These are phyloP conservation scores for Dorcus hopei DNA, from an alignment of 2,888 invertebrate species.

Conservation along the genomic window DNA sequence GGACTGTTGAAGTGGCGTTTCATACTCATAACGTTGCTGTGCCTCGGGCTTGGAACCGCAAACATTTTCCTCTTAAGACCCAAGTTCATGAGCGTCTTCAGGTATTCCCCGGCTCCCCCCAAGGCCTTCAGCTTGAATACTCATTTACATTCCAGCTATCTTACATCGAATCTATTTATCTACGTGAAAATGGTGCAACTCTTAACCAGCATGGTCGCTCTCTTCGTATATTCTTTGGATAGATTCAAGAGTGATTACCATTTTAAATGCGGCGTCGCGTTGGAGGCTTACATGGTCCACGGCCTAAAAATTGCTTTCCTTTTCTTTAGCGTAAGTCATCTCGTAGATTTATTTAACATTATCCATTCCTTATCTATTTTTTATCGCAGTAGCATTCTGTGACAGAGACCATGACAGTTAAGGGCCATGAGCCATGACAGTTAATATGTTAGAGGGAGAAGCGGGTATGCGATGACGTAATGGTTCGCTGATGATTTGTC, in stretches of 20 bases:
- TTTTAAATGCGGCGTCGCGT: constrained; percentile 10
- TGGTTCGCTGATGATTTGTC: too few relatives aligned
- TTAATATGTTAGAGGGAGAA: too few relatives aligned
- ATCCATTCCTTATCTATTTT: too few relatives aligned
- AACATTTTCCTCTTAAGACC: neutral
- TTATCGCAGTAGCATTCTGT: too few relatives aligned
- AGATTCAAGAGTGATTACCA: constrained; percentile 13
- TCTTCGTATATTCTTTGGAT: constrained; percentile 13
- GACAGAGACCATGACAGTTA: too few relatives aligned
- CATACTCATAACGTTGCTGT: neutral
- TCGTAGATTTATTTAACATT: too few relatives aligned
- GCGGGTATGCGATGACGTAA: too few relatives aligned
- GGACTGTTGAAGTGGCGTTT: constrained; percentile 6
- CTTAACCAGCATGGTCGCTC: constrained; percentile 7
- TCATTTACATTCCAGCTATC: too few relatives aligned
- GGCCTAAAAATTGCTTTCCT: constrained; percentile 11
- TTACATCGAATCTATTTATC: neutral
- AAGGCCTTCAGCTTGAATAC: too few relatives aligned
- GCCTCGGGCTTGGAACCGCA: neutral
- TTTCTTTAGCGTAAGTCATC: constrained; percentile 4
- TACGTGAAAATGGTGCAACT: constrained; percentile 5
- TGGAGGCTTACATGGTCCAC: constrained; percentile 10
- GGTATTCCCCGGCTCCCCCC: too few relatives aligned
- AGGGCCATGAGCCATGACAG: too few relatives aligned
- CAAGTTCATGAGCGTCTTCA: neutral